Percentiles rank a stretch among this genome's conserved stretches.
phyloP scores from a whole-genome alignment of 2,888 invertebrate species.

The Platypus cylindrus region DNA sequence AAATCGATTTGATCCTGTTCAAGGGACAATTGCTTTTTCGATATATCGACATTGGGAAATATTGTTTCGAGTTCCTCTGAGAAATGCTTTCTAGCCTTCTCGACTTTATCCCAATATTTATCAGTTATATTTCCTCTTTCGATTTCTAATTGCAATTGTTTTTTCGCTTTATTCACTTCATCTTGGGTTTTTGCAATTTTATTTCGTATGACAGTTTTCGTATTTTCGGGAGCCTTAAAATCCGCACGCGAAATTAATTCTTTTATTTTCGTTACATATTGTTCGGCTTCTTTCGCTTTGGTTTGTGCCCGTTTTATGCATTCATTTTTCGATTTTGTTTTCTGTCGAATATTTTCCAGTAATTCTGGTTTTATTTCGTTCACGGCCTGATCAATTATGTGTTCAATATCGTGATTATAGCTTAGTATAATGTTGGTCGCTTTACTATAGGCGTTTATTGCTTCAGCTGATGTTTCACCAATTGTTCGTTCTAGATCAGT shows the following conservation, averaged over 20 bases:
- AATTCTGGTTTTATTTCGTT: conserved; percentile 45
- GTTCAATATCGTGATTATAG: conserved; percentile 43
- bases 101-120: conserved; percentile 72
- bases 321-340: conserved; percentile 44
- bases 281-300: conserved; percentile 35
- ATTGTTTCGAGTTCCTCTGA: conserved; percentile 54
- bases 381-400: conserved; percentile 47
- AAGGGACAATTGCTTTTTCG: conserved; percentile 49
- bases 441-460: conserved; percentile 52
- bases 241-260: conserved; percentile 31
- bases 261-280: conserved; percentile 35
- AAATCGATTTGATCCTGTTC: conserved; percentile 59
- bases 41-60: conserved; percentile 57
- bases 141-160: conserved; percentile 43
- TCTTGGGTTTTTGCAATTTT: conserved; percentile 42
- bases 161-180: conserved; percentile 48
- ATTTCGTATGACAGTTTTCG: conserved; percentile 39
- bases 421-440: conserved; percentile 47
- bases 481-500: conserved; percentile 45
- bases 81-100: conserved; percentile 46
- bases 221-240: conserved; percentile 33
- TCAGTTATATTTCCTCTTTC: conserved; percentile 52
- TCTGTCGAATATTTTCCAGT: conserved; percentile 46
- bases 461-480: conserved; percentile 44
- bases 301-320: conserved; percentile 45